phyloP scores from a whole-genome alignment of 2,888 invertebrate species.

The Dryomyza anilis region DNA sequence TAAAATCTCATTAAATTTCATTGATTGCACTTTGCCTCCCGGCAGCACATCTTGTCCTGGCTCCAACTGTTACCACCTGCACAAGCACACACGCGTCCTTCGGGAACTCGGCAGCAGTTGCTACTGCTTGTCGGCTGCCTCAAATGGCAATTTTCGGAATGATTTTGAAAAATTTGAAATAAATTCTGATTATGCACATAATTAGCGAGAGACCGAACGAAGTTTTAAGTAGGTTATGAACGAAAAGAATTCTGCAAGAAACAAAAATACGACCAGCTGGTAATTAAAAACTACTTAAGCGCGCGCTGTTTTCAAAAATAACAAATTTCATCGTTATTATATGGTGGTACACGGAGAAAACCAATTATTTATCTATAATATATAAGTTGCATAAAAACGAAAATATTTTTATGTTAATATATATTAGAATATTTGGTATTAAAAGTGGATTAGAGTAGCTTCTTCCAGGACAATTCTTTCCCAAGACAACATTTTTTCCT shows the following conservation, averaged over 20 bases:
- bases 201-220: slow-evolving; percentile 55
- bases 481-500: too few species aligned
- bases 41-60: too few species aligned
- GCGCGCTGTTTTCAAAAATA: slow-evolving; percentile 21
- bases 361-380: too few species aligned
- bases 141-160: slow-evolving; percentile 48
- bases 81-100: not conserved
- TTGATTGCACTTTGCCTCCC: slow-evolving; percentile 18
- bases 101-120: too few species aligned
- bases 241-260: slow-evolving; percentile 47
- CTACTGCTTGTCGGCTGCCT: slow-evolving; percentile 7
- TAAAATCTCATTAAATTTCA: slow-evolving; percentile 27
- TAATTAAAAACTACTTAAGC: slow-evolving; percentile 43
- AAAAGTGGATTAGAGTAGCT: too few species aligned
- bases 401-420: too few species aligned
- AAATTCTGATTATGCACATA: slow-evolving; percentile 54
- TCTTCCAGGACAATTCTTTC: too few species aligned
- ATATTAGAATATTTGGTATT: too few species aligned
- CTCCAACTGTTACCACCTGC: not conserved
- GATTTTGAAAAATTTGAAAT: slow-evolving; percentile 51
- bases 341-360: too few species aligned
- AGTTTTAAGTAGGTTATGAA: slow-evolving; percentile 57
- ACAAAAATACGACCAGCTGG: slow-evolving; percentile 8
- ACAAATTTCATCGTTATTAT: too few species aligned
- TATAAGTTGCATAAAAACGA: too few species aligned